Conservation (phyloP, 2,113 vertebrate species). For the Salvelinus namaycush region DNA sequence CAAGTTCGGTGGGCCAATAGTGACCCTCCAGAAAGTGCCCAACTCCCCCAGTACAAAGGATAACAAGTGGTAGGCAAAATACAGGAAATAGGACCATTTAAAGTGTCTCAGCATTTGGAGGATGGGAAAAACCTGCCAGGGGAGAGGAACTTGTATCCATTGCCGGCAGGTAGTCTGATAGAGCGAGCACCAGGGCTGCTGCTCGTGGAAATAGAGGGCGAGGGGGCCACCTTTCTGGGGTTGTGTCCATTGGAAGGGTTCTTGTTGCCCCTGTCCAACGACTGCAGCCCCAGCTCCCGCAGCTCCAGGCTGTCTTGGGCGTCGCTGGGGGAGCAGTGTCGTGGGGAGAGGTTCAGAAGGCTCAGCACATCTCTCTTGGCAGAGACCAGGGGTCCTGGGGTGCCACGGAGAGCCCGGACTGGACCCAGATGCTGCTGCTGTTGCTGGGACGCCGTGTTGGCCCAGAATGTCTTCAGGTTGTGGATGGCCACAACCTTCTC, state of each 20-base stretch:
- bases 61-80: conserved; percentile 52
- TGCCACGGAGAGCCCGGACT: conserved; percentile 72
- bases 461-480: conserved; percentile 96
- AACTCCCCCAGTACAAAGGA: conserved; percentile 52
- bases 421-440: conserved; percentile 72
- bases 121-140: conserved; percentile 93
- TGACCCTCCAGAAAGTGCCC: conserved; percentile 54
- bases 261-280: conserved; percentile 66
- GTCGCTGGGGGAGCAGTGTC: conserved; percentile 81
- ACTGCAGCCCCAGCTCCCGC: conserved; percentile 80
- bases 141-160: conserved; percentile 93
- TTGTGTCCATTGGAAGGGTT: conserved; percentile 87
- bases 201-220: conserved; percentile 70
- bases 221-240: conserved; percentile 71
- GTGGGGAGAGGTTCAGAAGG: conserved; percentile 89
- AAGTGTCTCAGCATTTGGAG: conserved; percentile 86
- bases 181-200: conserved; percentile 75
- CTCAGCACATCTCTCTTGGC: conserved; percentile 88
- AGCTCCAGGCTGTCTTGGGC: conserved; percentile 85
- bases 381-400: conserved; percentile 73
- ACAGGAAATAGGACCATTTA: conserved; percentile 32
- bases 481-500: conserved; percentile 96
- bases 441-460: conserved; percentile 77
- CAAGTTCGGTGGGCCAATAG: conserved; percentile 42
- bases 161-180: conserved; percentile 85